These are phyloP conservation scores for Philhelius pedissequus DNA, from an alignment of 2,888 invertebrate genomes.

Conservation along the genomic window DNA sequence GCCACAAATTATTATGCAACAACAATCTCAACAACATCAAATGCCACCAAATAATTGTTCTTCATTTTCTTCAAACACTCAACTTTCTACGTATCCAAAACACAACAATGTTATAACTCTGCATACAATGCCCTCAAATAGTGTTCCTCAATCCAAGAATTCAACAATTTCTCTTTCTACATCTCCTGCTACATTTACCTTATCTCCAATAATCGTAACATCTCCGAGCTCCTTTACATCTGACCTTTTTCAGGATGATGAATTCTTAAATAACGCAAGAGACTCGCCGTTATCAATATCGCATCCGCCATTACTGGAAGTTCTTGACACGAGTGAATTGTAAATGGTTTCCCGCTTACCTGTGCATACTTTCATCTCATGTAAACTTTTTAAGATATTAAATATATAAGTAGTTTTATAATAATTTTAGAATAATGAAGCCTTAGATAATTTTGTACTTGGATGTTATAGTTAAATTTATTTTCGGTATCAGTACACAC, in stretches of 20 bases:
- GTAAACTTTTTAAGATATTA: conserved; percentile 31
- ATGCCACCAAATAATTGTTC: conserved; percentile 51
- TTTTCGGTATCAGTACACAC: conserved; percentile 20
- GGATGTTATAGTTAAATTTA: conserved; percentile 57
- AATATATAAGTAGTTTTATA: conserved; percentile 16
- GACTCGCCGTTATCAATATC: conserved; percentile 52
- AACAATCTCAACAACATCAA: conserved; percentile 61
- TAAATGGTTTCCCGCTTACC: conserved; percentile 40
- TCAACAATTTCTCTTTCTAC: conserved; percentile 51
- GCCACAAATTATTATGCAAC: conserved; percentile 71
- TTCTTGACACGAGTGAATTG: conserved; percentile 54
- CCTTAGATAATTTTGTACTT: conserved; percentile 63
- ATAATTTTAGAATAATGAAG: conserved; percentile 15
- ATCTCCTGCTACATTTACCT: conserved; percentile 69
- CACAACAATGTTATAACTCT: conserved; percentile 70
- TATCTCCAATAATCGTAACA: conserved; percentile 72
- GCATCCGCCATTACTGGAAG: conserved; percentile 50
- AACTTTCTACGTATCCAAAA: conserved; percentile 42
- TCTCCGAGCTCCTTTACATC: conserved; percentile 73
- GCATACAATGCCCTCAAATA: conserved; percentile 69
- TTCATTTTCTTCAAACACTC: conserved; percentile 24
- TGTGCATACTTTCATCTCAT: conserved; percentile 28
- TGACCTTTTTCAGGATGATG: conserved; percentile 66
- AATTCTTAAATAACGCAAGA: conserved; percentile 42
- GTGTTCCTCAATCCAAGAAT: conserved; percentile 53